These are phyloP conservation scores for Digitonthophagus gazella DNA, from an alignment of 2,888 invertebrate species.

Conservation along the genomic window DNA sequence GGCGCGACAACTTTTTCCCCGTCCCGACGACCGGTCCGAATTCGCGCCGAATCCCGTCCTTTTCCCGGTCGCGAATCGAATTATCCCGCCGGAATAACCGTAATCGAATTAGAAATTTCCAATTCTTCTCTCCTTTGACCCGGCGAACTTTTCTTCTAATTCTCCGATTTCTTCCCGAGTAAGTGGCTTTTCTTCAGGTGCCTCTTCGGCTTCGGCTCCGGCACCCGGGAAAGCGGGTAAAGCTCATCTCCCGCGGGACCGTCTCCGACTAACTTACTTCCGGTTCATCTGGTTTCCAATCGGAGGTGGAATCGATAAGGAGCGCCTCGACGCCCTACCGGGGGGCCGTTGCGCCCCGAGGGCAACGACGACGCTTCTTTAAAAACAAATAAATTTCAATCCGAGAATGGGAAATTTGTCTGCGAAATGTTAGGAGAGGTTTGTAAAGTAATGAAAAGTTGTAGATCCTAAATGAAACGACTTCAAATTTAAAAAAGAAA, in stretches of 20 bases:
- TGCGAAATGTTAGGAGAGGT: too few species aligned
- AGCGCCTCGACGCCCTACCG: background rate
- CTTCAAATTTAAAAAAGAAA: too few species aligned
- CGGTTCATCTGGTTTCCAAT: conserved; percentile 52
- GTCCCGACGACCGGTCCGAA: background rate
- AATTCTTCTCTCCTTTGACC: background rate
- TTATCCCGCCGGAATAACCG: background rate
- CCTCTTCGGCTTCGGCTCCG: background rate
- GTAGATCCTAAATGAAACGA: too few species aligned
- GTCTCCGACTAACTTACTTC: conserved; percentile 42
- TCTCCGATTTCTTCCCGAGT: background rate
- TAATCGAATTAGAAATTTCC: background rate
- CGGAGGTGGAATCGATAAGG: conserved; percentile 46
- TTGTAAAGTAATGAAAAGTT: background rate
- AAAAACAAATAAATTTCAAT: conserved; percentile 16
- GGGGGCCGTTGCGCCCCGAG: background rate
- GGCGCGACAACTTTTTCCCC: background rate
- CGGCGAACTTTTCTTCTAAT: background rate
- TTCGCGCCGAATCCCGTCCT: background rate
- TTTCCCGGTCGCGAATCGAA: background rate
- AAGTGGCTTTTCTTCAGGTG: background rate
- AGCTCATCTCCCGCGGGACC: conserved; percentile 4
- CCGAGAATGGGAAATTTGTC: too few species aligned
- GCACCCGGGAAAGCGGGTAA: background rate
- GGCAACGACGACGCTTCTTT: background rate